These are phyloP conservation scores for Byasa hedistus DNA, from an alignment of 2,888 invertebrate genomes.

Conservation along the genomic window DNA sequence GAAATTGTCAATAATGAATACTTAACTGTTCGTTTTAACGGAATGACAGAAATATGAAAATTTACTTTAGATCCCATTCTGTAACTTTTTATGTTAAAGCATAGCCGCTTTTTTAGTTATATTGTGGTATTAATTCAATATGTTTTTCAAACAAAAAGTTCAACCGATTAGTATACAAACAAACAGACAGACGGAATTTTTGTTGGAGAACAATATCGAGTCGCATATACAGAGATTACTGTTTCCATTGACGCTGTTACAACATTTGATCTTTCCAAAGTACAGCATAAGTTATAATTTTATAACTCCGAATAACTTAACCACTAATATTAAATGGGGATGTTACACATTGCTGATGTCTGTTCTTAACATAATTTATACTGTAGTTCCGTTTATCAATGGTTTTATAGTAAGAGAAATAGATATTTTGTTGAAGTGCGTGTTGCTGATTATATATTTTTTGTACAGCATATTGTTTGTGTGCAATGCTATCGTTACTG, in stretches of 20 bases:
- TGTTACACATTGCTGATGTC: not conserved
- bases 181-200: not conserved
- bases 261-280: not conserved
- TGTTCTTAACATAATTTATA: not conserved
- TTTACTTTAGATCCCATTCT: too few species aligned
- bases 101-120: too few species aligned
- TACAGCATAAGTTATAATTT: not conserved
- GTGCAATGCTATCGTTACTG: too few species aligned
- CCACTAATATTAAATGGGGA: not conserved
- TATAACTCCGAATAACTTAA: not conserved
- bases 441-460: too few species aligned
- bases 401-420: too few species aligned
- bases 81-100: too few species aligned
- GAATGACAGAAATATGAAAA: too few species aligned
- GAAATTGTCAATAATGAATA: too few species aligned
- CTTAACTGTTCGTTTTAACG: too few species aligned
- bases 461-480: too few species aligned
- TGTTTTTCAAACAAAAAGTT: not conserved
- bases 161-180: not conserved
- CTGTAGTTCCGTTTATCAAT: not conserved
- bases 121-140: not conserved
- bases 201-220: not conserved
- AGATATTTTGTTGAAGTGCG: too few species aligned
- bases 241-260: not conserved
- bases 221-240: not conserved